Evolutionary conservation across 2,113 vertebrate species (phyloP).

Genomic region (Lasiurus borealis): DNA sequence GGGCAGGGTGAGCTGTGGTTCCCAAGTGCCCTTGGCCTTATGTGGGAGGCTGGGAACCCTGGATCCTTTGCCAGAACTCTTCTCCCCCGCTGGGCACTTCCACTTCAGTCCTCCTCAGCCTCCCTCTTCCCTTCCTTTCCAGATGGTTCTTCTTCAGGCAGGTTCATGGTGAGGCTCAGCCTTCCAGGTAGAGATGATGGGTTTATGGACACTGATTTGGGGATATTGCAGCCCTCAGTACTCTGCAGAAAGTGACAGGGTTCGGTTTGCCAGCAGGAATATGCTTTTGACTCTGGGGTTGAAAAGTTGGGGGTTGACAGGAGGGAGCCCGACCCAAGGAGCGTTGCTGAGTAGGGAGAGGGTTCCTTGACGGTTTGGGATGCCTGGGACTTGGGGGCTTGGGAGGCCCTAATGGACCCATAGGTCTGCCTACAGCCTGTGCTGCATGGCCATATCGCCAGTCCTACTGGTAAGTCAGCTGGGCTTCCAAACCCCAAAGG

Average conservation of each 20-base stretch:
- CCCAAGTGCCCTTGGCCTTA: neutral
- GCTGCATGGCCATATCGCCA: rapidly evolving
- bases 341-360: neutral
- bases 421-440: rapidly evolving
- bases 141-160: neutral
- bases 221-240: rapidly evolving
- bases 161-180: too few relatives aligned
- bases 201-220: neutral
- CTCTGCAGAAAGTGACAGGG: neutral
- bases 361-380: rapidly evolving
- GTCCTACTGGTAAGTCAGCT: neutral
- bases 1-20: neutral
- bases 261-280: neutral
- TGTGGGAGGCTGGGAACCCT: neutral
- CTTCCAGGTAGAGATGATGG: rapidly evolving
- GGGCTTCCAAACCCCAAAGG: rapidly evolving
- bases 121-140: neutral
- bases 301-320: rapidly evolving
- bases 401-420: neutral
- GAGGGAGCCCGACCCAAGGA: neutral
- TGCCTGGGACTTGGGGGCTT: rapidly evolving
- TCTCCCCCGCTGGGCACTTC: neutral
- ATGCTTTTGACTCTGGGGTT: rapidly evolving
- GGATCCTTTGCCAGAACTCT: neutral
- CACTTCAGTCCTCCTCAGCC: neutral